Evolutionary conservation across 1,140 invertebrate genomes (phyloP).

Genomic region (Drosophila cardini): DNA sequence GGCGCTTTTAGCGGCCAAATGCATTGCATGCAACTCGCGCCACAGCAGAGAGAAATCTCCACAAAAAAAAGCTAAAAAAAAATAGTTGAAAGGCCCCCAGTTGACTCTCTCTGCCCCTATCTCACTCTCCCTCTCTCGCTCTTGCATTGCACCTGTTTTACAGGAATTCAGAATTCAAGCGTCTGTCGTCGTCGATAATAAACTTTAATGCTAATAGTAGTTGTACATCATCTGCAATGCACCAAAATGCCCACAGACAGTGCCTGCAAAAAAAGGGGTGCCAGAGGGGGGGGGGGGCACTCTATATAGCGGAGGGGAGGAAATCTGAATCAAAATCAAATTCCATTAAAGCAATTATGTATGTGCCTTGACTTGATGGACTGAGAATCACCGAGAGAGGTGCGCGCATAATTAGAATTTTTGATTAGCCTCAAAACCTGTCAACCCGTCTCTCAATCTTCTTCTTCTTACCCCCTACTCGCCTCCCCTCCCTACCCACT

Average conservation of each 20-base stretch:
- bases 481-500: constrained; percentile 19
- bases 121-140: neutral
- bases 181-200: constrained; percentile 78
- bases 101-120: constrained; percentile 16
- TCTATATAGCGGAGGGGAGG: neutral
- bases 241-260: constrained; percentile 68
- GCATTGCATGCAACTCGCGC: constrained; percentile 71
- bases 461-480: neutral
- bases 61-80: constrained; percentile 26
- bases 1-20: constrained; percentile 82
- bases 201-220: constrained; percentile 83
- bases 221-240: constrained; percentile 82
- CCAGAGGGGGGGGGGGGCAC: constrained; percentile 2
- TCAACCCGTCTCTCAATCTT: neutral
- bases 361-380: constrained; percentile 17
- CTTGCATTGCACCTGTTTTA: constrained; percentile 74
- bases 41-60: constrained; percentile 70
- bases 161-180: constrained; percentile 78
- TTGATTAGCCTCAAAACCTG: constrained; percentile 44
- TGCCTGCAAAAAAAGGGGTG: constrained; percentile 18
- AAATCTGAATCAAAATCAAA: constrained; percentile 64
- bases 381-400: constrained; percentile 61
- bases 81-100: constrained; percentile 70
- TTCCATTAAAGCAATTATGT: constrained; percentile 82
- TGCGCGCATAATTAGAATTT: constrained; percentile 50